Evolutionary conservation across 2,888 invertebrate species (phyloP).

Genomic region (Aleiodes testaceus): DNA sequence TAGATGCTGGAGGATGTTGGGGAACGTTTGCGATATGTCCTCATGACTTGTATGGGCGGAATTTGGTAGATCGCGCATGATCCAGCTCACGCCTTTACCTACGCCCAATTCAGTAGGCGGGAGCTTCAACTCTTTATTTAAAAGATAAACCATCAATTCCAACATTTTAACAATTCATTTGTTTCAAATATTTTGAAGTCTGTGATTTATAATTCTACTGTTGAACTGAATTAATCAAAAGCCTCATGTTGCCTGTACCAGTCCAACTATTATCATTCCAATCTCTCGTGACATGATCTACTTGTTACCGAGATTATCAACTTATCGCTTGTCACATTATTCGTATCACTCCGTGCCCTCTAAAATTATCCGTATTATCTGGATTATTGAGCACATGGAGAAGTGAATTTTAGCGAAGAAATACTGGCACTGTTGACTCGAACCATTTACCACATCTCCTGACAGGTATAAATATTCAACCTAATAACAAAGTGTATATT

Average conservation of each 20-base stretch:
- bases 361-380: slow-evolving; percentile 2
- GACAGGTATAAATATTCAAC: slow-evolving; percentile 15
- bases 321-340: slow-evolving; percentile 13
- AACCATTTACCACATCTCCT: not conserved
- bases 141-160: not conserved
- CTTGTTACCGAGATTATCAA: slow-evolving; percentile 18
- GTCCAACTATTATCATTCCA: not conserved
- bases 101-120: slow-evolving; percentile 23
- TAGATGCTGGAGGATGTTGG: slow-evolving; percentile 64
- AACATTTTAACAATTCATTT: not conserved
- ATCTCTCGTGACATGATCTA: slow-evolving; percentile 2
- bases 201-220: slow-evolving; percentile 5
- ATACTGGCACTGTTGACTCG: not conserved
- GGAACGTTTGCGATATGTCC: slow-evolving; percentile 60
- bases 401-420: too few relatives aligned
- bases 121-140: slow-evolving; percentile 9
- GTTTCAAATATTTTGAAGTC: slow-evolving; percentile 18
- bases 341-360: not conserved
- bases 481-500: slow-evolving; percentile 38
- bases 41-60: not conserved
- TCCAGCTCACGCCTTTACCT: slow-evolving; percentile 43
- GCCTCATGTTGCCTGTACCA: not conserved
- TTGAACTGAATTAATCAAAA: slow-evolving; percentile 7
- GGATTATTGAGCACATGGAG: too few relatives aligned
- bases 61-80: slow-evolving; percentile 58